Conservation (phyloP, 2,113 vertebrate genomes). For the Scortum barcoo region DNA sequence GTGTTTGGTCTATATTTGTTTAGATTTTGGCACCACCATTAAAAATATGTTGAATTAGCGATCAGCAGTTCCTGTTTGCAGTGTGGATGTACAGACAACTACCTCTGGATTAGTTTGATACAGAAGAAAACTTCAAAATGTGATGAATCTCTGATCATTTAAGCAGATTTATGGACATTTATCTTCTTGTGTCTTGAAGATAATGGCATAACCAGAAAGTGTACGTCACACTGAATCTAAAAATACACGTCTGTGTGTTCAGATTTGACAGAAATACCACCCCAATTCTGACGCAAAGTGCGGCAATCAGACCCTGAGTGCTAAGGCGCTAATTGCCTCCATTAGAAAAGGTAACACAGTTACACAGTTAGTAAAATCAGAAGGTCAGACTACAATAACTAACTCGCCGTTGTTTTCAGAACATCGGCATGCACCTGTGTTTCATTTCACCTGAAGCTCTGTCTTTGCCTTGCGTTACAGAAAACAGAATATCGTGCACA, state of each 20-base stretch:
- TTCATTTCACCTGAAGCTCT: not conserved
- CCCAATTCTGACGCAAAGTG: no score
- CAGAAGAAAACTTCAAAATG: not conserved
- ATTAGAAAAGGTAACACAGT: no score
- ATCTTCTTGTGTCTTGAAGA: not conserved
- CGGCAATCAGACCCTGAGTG: not conserved
- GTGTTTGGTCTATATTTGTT: not conserved
- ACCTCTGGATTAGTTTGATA: not conserved
- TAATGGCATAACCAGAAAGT: not conserved
- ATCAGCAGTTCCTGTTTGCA: not conserved
- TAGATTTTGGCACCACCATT: not conserved
- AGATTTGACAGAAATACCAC: no score
- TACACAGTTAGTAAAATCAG: no score
- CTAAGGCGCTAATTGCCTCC: no score
- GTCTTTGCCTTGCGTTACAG: not conserved
- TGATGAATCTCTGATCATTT: no score
- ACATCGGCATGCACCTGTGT: not conserved
- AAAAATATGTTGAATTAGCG: not conserved
- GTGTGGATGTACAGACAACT: not conserved
- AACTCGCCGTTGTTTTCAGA: not conserved
- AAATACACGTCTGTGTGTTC: no score
- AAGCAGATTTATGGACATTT: not conserved
- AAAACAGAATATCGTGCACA: no score
- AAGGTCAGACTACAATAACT: not conserved
- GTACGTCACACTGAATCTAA: not conserved